A percentile compares a stretch with the other conserved stretches of the same genome.
Evolutionary conservation across 2,888 invertebrate genomes (phyloP).

Genomic region (Argyra leucocephala): DNA sequence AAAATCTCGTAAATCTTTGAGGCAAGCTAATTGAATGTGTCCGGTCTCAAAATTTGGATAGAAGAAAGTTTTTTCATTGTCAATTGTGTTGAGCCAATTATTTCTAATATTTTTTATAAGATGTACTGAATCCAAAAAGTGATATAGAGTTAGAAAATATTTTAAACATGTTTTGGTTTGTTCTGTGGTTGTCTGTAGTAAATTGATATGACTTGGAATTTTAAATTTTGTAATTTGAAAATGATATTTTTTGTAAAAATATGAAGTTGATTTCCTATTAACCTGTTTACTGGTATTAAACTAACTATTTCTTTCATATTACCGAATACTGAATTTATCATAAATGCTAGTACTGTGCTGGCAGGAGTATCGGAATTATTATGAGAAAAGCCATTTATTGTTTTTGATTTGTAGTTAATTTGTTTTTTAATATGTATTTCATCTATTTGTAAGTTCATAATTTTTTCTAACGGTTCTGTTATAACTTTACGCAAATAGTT

Average conservation of each 20-base stretch:
- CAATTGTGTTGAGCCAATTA: slow-evolving; percentile 4
- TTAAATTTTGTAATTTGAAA: neutral
- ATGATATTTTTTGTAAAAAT: neutral
- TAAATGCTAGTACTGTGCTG: neutral
- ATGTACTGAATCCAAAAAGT: slow-evolving; percentile 1
- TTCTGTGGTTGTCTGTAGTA: slow-evolving; percentile 7
- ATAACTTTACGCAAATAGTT: no score
- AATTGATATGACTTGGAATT: slow-evolving; percentile 10
- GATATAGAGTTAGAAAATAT: neutral
- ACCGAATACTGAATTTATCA: slow-evolving; percentile 4
- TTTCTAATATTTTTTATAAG: slow-evolving; percentile 10
- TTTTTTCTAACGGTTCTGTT: neutral
- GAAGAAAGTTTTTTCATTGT: neutral
- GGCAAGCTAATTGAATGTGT: neutral
- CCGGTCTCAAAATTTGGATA: slow-evolving; percentile 1
- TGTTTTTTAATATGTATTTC: slow-evolving; percentile 11
- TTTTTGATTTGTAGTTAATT: slow-evolving; percentile 10
- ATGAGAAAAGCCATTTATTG: neutral
- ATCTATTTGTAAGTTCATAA: slow-evolving; percentile 8
- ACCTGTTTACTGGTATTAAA: slow-evolving; percentile 5
- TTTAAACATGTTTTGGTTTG: slow-evolving; percentile 12
- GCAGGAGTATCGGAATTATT: neutral
- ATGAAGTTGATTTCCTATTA: neutral
- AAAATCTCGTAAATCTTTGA: slow-evolving; percentile 8
- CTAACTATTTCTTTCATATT: slow-evolving; percentile 8